phyloP scores from a whole-genome alignment of 2,888 invertebrate genomes.

The Dugesia japonica region DNA sequence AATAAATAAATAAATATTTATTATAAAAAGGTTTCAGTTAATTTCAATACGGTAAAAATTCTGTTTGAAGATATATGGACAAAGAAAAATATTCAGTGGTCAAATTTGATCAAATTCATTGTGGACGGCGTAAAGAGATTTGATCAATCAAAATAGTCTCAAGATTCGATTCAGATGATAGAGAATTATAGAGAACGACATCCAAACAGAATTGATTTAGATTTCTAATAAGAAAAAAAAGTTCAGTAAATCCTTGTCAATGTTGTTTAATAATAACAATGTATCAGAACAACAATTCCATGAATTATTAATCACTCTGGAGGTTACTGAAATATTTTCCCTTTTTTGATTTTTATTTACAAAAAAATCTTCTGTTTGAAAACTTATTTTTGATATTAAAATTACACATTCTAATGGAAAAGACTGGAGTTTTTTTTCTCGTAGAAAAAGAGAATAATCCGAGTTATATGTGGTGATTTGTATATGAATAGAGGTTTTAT shows the following conservation, averaged over 20 bases:
- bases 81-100: conserved; percentile 15
- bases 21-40: background rate
- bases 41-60: background rate
- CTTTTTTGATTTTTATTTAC: background rate
- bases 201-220: conserved; percentile 4
- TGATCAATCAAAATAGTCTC: background rate
- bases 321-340: background rate
- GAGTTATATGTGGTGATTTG: background rate
- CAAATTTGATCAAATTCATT: conserved; percentile 11
- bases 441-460: background rate
- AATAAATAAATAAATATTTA: too few relatives aligned
- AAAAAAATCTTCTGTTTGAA: background rate
- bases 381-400: background rate
- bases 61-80: background rate
- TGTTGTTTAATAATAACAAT: background rate
- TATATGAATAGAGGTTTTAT: background rate
- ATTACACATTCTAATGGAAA: background rate
- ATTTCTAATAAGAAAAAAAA: background rate
- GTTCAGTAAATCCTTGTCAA: conserved; percentile 7
- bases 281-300: background rate
- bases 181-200: conserved; percentile 3
- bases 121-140: conserved; percentile 7
- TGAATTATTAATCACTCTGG: background rate
- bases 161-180: background rate
- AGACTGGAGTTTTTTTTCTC: background rate